Conservation (phyloP, 2,888 invertebrate genomes). For the Polyommatus iphigenia region DNA sequence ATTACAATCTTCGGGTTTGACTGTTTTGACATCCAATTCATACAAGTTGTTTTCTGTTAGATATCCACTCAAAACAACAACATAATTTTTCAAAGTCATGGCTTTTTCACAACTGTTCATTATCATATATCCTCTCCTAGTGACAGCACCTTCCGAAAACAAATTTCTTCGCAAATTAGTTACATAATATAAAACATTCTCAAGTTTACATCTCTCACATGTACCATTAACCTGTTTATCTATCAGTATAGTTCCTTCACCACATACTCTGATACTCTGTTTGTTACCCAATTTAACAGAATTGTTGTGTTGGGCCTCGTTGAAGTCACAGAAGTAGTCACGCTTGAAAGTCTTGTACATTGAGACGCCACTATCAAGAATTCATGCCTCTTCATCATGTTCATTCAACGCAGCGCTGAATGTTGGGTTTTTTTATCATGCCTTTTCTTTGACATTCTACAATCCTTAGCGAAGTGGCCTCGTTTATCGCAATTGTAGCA, state of each 20-base stretch:
- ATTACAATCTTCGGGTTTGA: background rate
- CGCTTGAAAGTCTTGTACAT: too few species aligned
- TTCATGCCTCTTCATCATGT: too few species aligned
- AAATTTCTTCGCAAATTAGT: background rate
- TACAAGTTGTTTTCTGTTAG: constrained; percentile 14
- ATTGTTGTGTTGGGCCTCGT: too few species aligned
- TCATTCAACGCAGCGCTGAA: background rate
- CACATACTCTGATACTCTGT: background rate
- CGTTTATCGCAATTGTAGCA: background rate
- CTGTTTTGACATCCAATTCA: constrained; percentile 2
- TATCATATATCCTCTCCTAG: background rate
- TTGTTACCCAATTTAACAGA: too few species aligned
- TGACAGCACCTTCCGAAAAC: background rate
- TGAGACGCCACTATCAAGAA: too few species aligned
- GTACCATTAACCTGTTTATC: background rate
- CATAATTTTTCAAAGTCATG: background rate
- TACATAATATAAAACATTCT: background rate
- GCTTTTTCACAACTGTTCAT: background rate
- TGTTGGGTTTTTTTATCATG: background rate
- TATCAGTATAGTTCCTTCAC: background rate
- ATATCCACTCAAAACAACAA: background rate
- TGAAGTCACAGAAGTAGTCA: too few species aligned
- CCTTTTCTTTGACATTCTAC: background rate
- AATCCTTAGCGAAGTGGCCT: background rate
- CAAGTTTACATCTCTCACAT: background rate